phyloP scores from a whole-genome alignment of 2,888 invertebrate genomes.

The Lithodes maja region DNA sequence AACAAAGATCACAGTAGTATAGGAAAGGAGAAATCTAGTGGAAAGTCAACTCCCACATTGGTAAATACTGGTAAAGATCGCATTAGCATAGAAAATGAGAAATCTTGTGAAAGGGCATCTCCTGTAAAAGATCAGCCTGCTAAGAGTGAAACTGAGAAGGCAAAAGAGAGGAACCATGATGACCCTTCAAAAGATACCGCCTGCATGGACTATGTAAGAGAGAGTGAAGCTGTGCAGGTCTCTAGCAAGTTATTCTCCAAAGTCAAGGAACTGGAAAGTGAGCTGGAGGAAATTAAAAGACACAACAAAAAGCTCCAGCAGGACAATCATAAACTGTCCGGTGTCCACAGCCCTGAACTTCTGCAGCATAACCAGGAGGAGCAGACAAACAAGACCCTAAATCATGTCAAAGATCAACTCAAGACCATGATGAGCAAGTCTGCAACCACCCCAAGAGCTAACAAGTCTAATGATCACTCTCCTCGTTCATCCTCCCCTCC shows the following conservation, averaged over 20 bases:
- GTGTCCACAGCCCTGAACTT: not conserved
- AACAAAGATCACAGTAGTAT: not conserved
- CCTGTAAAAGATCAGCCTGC: too few relatives aligned
- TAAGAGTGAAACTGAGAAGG: too few relatives aligned
- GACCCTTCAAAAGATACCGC: not conserved
- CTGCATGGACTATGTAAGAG: not conserved
- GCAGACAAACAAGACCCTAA: not conserved
- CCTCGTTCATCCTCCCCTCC: not conserved
- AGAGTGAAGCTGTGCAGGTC: slow-evolving; percentile 9
- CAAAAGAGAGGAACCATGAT: not conserved
- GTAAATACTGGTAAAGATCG: too few relatives aligned
- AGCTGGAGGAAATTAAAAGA: slow-evolving; percentile 4
- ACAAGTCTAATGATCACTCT: not conserved
- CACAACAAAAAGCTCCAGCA: not conserved
- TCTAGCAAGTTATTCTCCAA: slow-evolving; percentile 3
- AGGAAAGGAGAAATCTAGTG: too few relatives aligned
- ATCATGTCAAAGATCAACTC: not conserved
- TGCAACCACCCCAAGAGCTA: not conserved
- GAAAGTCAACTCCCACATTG: too few relatives aligned
- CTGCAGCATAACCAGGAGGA: not conserved
- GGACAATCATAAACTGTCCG: not conserved
- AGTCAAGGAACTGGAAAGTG: not conserved
- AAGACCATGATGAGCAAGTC: not conserved
- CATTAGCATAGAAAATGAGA: too few relatives aligned
- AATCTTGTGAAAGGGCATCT: too few relatives aligned